Conservation (phyloP, 2,797 vertebrate species). For the Hyperoplus immaculatus region DNA sequence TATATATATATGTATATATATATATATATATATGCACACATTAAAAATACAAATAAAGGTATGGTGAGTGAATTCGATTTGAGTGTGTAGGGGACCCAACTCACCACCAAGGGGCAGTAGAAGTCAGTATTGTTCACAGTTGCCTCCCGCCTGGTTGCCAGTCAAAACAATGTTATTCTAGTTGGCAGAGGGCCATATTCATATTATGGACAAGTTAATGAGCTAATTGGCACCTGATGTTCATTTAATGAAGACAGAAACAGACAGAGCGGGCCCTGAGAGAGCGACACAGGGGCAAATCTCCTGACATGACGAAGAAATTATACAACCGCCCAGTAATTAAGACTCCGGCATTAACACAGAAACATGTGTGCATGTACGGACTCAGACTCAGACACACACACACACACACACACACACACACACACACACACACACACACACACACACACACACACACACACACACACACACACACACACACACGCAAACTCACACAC, state of each 20-base stretch:
- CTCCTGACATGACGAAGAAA: conserved; percentile 77
- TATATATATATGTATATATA: no score
- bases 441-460: conserved; percentile 24
- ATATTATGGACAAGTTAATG: conserved; percentile 73
- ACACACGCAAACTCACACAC: conserved; percentile 29
- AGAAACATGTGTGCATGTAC: conserved; percentile 24
- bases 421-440: conserved; percentile 16
- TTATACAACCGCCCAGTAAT: conserved; percentile 73
- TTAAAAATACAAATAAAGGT: no score
- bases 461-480: conserved; percentile 21
- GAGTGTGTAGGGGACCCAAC: fast-evolving
- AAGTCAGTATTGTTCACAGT: conserved; percentile 25
- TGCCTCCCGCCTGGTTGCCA: neutral
- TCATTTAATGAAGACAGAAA: conserved; percentile 85
- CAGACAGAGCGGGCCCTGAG: conserved; percentile 66
- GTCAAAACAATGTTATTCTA: conserved; percentile 46
- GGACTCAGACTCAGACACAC: neutral
- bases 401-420: conserved; percentile 31
- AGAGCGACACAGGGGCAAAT: conserved; percentile 61
- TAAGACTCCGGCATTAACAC: conserved; percentile 70
- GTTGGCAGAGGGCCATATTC: conserved; percentile 81
- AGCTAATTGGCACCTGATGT: conserved; percentile 89
- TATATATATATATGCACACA: no score
- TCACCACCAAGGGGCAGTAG: conserved; percentile 54
- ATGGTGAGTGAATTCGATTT: no score